Conservation (phyloP, 2,797 vertebrate genomes). For the Pantherophis alleghaniensis region DNA sequence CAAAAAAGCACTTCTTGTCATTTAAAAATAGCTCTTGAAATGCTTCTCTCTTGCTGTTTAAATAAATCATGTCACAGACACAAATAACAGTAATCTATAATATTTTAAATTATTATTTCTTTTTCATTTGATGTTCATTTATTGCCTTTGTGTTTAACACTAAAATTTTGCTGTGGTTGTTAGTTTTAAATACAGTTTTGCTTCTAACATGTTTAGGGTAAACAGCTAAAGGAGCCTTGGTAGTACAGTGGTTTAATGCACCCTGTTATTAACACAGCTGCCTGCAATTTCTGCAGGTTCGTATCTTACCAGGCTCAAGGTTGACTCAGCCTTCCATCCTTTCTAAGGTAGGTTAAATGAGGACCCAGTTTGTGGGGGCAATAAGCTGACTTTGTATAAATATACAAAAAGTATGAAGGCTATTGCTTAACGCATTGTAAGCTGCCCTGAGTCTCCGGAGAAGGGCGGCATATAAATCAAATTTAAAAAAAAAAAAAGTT, state of each 20-base stretch:
- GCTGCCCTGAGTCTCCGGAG: no score
- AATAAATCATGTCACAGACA: slow-evolving; percentile 5
- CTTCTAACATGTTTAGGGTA: not conserved
- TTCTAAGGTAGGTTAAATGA: no score
- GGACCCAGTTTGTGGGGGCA: no score
- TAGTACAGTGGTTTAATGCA: no score
- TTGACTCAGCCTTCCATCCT: no score
- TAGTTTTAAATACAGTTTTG: not conserved
- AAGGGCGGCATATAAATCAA: no score
- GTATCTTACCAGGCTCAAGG: no score
- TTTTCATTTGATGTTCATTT: not conserved
- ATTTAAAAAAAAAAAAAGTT: not conserved
- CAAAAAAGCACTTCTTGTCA: slow-evolving; percentile 15
- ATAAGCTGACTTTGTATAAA: no score
- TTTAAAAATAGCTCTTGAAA: slow-evolving; percentile 5
- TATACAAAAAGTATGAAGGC: no score
- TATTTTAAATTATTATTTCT: not conserved
- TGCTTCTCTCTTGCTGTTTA: slow-evolving; percentile 17
- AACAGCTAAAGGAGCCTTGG: not conserved
- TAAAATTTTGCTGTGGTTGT: not conserved
- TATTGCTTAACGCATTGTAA: no score
- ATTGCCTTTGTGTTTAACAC: not conserved
- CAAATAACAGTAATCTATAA: slow-evolving; percentile 2
- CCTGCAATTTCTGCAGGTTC: no score
- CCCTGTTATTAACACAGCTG: no score